Percentiles rank a stretch among this genome's conserved stretches.
Evolutionary conservation across 1,140 invertebrate genomes (phyloP).

Genomic region (Leucophenga varia): DNA sequence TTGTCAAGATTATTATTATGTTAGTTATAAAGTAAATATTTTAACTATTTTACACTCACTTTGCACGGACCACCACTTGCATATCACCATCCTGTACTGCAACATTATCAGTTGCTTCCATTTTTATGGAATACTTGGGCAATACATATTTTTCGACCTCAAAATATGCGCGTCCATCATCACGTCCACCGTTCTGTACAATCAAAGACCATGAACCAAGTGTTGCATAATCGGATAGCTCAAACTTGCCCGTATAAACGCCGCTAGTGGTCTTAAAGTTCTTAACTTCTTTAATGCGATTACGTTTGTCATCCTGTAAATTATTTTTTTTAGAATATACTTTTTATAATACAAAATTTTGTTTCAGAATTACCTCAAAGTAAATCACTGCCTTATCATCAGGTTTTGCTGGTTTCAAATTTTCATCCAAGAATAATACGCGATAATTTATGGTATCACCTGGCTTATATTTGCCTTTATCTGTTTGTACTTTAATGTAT

Average conservation of each 20-base stretch:
- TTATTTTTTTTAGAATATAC: no score
- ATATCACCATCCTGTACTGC: constrained; percentile 81
- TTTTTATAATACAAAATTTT: no score
- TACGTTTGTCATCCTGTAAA: constrained; percentile 42
- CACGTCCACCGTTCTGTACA: constrained; percentile 24
- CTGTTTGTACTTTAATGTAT: constrained; percentile 85
- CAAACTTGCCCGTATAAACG: constrained; percentile 70
- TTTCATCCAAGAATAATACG: constrained; percentile 76
- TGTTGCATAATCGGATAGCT: constrained; percentile 78
- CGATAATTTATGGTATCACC: constrained; percentile 82
- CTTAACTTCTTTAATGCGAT: constrained; percentile 74
- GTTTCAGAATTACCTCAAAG: no score
- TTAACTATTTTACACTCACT: no score
- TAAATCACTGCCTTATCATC: constrained; percentile 61
- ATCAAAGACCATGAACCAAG: constrained; percentile 81
- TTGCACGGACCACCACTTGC: constrained; percentile 76
- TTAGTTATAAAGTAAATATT: no score
- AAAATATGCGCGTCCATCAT: constrained; percentile 35
- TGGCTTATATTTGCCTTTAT: constrained; percentile 92
- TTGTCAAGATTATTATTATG: not conserved
- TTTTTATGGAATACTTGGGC: constrained; percentile 86
- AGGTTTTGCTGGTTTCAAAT: constrained; percentile 72
- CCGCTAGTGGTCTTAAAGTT: constrained; percentile 70
- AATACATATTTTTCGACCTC: constrained; percentile 82
- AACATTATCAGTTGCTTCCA: constrained; percentile 77